Evolutionary conservation across 2,888 invertebrate genomes (phyloP), one percentile per base, ranked within the genome.

Genomic region (Sclerodermus sp.): DNA sequence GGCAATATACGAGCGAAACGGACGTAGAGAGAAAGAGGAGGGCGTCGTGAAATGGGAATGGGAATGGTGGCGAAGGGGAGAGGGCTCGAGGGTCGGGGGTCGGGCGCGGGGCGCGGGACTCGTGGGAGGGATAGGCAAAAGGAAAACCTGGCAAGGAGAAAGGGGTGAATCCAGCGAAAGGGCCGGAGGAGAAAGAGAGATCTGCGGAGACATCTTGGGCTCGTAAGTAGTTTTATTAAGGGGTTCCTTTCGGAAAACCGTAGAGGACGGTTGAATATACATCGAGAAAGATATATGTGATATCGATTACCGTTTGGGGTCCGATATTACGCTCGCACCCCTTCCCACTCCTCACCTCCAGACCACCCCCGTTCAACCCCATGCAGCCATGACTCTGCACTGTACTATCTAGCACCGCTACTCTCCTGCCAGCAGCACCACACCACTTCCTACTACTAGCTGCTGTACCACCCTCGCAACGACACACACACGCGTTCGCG

Each of bases 281-380:
- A 68, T 62, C 60, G 63, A 46, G 39, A 49, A 49, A 64, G 67
- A 68, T 67, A 67, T 64, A 68, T 66, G 60, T 63, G 66, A 71
- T 74, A 74, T 74, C 74, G 74, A 73, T 74, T 74, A 74, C 72
- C 71, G 66, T 72, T 74, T 68, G 67, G 66, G 66, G 55, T 67
- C 67, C 62, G 63, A 73, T 73, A 72, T 72, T 72, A 71, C 73
- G 64, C 66, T 64, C 53, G 65, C 66, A 64, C 63, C 60, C 58
- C 60, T 58, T 53, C 53, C 49, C 55, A 45, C 49, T 53, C 56
- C 52, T 49, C 49, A 31, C 49, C 31, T 18, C 45, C 44, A 23
- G 23, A 23, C 23, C 23, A 23, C 3, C 8, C 23, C 23, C 23
- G 23, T 23, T 23, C 23, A 8, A 8, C 23, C 8, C 23, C 23